A percentile compares a stretch with the other conserved stretches of the same genome.
These are phyloP conservation scores for Murina feae DNA, from an alignment of 2,113 vertebrate genomes.

Conservation along the genomic window DNA sequence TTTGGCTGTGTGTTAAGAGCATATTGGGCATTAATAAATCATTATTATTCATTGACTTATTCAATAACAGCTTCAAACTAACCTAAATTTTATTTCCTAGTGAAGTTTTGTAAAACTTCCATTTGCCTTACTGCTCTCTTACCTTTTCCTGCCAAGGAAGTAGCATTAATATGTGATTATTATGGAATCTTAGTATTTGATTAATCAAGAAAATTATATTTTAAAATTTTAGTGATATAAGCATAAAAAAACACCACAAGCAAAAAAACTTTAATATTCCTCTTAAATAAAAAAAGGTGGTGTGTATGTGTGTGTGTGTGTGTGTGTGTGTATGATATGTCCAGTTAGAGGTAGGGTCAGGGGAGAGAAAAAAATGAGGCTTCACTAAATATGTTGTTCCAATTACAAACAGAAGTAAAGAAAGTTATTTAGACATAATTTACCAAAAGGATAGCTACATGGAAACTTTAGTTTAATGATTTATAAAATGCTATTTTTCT, in stretches of 20 bases:
- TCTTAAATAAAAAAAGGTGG: not conserved
- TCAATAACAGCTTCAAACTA: not conserved
- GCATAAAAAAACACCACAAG: not conserved
- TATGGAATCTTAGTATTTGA: not conserved
- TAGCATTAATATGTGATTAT: not conserved
- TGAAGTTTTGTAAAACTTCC: not conserved
- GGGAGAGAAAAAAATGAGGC: not conserved
- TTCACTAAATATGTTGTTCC: slow-evolving; percentile 7
- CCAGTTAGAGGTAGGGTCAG: not conserved
- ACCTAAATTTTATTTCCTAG: not conserved
- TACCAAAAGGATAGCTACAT: slow-evolving; percentile 49
- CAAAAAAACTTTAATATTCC: not conserved
- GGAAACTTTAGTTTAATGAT: slow-evolving; percentile 62
- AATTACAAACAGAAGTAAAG: slow-evolving; percentile 64
- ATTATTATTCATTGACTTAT: not conserved
- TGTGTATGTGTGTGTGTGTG: not conserved
- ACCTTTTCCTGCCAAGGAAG: not conserved
- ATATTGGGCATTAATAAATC: not conserved
- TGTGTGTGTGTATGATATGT: not conserved
- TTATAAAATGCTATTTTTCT: slow-evolving; percentile 73
- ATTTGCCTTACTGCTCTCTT: not conserved
- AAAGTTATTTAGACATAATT: slow-evolving; percentile 38
- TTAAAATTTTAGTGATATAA: not conserved
- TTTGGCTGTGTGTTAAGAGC: not conserved
- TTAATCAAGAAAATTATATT: slow-evolving; percentile 3